These are phyloP conservation scores for Pogona vitticeps DNA, from an alignment of 2,113 vertebrate species.

Conservation along the genomic window DNA sequence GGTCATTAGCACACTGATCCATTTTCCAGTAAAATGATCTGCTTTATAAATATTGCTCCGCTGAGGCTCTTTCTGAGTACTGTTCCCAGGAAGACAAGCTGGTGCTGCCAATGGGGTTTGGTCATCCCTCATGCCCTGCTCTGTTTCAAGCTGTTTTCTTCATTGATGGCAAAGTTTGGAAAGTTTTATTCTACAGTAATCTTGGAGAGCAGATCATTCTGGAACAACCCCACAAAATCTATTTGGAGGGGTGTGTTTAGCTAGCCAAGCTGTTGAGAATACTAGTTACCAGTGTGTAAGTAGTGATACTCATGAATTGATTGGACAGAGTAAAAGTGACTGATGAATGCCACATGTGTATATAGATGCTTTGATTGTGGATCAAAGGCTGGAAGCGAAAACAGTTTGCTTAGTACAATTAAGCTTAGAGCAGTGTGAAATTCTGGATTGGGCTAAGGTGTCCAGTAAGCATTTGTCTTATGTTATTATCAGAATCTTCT, in stretches of 20 bases:
- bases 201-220: background rate
- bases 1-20: background rate
- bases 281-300: background rate
- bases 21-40: slow-evolving; percentile 4
- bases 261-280: too few relatives aligned
- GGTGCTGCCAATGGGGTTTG: background rate
- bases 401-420: background rate
- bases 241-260: background rate
- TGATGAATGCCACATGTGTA: background rate
- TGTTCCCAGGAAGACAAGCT: background rate
- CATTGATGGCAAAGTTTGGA: background rate
- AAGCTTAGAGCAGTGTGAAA: background rate
- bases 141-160: background rate
- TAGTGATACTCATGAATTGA: background rate
- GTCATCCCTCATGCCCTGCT: background rate
- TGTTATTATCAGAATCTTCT: background rate
- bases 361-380: background rate
- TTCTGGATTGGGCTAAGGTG: background rate
- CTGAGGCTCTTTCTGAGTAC: background rate
- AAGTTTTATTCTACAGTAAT: background rate
- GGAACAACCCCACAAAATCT: background rate
- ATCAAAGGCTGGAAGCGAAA: background rate
- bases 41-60: background rate
- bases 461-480: background rate
- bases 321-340: background rate